These are phyloP conservation scores for Octomys mimax DNA, from an alignment of 2,797 vertebrate species.

Conservation along the genomic window DNA sequence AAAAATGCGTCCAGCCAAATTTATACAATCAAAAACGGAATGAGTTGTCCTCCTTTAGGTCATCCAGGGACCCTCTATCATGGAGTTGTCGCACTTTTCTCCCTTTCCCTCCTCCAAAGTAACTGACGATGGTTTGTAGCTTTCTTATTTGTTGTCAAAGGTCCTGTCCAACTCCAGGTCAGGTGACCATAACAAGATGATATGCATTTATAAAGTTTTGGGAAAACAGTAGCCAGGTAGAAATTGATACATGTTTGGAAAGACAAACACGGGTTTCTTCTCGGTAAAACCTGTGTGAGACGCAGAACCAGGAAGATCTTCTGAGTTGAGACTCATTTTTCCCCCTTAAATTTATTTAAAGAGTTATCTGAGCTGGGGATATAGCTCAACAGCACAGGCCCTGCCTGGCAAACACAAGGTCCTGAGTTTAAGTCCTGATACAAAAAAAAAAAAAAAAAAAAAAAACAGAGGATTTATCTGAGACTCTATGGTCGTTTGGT, in stretches of 20 bases:
- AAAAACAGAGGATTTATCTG: too few species aligned
- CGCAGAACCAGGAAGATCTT: too few species aligned
- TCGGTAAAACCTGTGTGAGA: not conserved
- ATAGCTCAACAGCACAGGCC: too few species aligned
- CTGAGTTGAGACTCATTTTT: not conserved
- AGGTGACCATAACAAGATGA: not conserved
- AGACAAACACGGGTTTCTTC: not conserved
- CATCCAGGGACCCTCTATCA: constrained; percentile 70
- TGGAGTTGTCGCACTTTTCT: not conserved
- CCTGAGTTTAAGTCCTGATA: too few species aligned
- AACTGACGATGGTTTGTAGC: not conserved
- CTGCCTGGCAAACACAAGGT: too few species aligned
- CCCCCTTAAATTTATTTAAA: too few species aligned
- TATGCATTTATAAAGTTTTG: not conserved
- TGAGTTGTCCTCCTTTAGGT: constrained; percentile 72
- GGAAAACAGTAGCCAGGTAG: not conserved
- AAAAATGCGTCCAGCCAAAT: constrained; percentile 78
- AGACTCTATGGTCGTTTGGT: not conserved
- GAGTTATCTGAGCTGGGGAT: too few species aligned
- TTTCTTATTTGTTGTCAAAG: not conserved
- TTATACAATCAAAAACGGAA: constrained; percentile 78
- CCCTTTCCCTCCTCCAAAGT: constrained; percentile 34
- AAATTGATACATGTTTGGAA: not conserved
- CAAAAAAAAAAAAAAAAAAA: too few species aligned
- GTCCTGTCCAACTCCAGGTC: not conserved